Evolutionary conservation across 1,140 invertebrate species (phyloP).

Genomic region (Macrotrachela quadricornifera): DNA sequence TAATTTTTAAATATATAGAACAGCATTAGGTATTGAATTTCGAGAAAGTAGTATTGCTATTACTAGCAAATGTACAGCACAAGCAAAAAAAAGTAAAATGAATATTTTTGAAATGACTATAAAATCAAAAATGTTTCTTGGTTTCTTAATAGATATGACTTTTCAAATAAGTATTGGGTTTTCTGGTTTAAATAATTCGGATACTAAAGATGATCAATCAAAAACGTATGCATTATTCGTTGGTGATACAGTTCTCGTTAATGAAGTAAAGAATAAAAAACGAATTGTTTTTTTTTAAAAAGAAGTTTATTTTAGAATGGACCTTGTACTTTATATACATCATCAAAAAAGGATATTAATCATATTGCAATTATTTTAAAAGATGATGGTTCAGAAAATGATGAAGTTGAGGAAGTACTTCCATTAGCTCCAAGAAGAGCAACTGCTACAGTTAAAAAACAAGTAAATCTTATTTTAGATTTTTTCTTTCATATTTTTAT

Average conservation of each 20-base stretch:
- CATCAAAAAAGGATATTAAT: slow-evolving; percentile 73
- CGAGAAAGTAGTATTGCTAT: slow-evolving; percentile 76
- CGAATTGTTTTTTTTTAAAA: too few species aligned
- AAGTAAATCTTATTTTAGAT: neutral
- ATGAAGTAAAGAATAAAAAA: slow-evolving; percentile 47
- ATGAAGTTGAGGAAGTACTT: slow-evolving; percentile 41
- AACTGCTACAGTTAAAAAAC: neutral
- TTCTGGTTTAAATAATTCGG: slow-evolving; percentile 58
- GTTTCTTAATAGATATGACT: slow-evolving; percentile 56
- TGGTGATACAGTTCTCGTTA: slow-evolving; percentile 83
- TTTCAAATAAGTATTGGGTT: slow-evolving; percentile 88
- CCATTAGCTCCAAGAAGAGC: too few species aligned
- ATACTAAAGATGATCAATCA: slow-evolving; percentile 53
- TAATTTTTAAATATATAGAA: slow-evolving; percentile 29
- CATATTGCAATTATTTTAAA: slow-evolving; percentile 88
- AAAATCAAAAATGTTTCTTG: neutral
- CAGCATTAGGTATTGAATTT: slow-evolving; percentile 80
- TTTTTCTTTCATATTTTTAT: neutral
- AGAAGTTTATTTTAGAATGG: slow-evolving; percentile 29
- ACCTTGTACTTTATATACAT: slow-evolving; percentile 63
- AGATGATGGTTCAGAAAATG: slow-evolving; percentile 40
- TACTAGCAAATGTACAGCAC: slow-evolving; percentile 57
- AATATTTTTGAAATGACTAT: neutral
- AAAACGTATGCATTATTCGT: slow-evolving; percentile 83
- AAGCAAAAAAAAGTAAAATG: slow-evolving; percentile 46